A percentile compares a stretch with the other conserved stretches of the same genome.
Conservation (phyloP, 2,113 vertebrate species). For the Anthoscopus minutus region DNA sequence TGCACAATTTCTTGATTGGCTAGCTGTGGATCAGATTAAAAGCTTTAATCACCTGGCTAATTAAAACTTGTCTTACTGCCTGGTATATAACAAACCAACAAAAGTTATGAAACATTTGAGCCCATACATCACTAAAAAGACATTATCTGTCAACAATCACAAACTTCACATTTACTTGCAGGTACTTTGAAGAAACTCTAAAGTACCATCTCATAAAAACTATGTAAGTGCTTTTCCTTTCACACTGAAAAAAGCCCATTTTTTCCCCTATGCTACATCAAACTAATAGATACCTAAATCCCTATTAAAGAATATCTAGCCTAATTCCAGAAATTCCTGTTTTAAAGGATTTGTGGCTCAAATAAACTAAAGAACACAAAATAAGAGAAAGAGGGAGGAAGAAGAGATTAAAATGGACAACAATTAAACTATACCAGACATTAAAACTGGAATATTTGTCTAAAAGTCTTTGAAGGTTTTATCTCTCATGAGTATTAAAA, state of each 20-base stretch:
- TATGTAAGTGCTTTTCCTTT: background rate
- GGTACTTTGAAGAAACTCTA: background rate
- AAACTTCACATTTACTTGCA: background rate
- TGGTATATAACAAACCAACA: background rate
- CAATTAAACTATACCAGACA: background rate
- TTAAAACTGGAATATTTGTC: background rate
- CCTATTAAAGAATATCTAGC: background rate
- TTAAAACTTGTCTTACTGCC: slow-evolving; percentile 35
- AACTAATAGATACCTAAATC: background rate
- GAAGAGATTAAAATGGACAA: background rate
- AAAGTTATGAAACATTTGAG: slow-evolving; percentile 10
- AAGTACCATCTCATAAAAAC: background rate
- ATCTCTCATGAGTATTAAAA: background rate
- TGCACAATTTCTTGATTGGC: background rate
- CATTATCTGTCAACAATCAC: background rate
- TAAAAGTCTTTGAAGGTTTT: background rate
- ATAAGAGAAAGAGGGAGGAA: background rate
- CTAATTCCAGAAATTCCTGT: background rate
- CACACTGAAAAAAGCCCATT: background rate
- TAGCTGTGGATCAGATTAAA: slow-evolving; percentile 43
- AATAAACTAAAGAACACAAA: background rate
- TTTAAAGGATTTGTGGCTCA: background rate
- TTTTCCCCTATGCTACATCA: background rate
- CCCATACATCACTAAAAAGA: background rate
- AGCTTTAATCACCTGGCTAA: slow-evolving; percentile 35